Evolutionary conservation across 2,888 invertebrate species (phyloP).

Genomic region (Drosophila tanythrix): DNA sequence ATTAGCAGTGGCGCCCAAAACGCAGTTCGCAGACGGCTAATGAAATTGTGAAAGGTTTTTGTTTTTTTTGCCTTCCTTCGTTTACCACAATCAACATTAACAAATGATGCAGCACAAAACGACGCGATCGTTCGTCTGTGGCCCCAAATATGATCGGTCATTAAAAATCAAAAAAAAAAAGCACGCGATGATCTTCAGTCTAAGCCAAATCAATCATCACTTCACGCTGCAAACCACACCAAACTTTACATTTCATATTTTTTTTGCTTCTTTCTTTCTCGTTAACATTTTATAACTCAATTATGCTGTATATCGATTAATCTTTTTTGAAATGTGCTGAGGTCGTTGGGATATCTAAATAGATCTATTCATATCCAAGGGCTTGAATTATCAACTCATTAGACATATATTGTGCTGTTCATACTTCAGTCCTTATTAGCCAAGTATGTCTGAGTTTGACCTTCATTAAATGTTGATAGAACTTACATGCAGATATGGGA

Average conservation of each 20-base stretch:
- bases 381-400: not conserved
- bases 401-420: not conserved
- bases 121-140: conserved; percentile 6
- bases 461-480: not conserved
- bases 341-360: not conserved
- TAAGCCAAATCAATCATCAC: conserved; percentile 45
- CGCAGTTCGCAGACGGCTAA: conserved; percentile 40
- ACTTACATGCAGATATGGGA: not conserved
- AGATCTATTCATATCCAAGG: not conserved
- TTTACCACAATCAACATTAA: conserved; percentile 31
- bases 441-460: not conserved
- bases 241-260: not conserved
- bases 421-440: not conserved
- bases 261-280: not conserved
- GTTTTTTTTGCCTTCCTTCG: conserved; percentile 6
- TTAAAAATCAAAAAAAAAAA: conserved; percentile 33
- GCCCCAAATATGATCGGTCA: conserved; percentile 51
- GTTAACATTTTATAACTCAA: conserved; percentile 2
- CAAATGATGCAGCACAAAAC: conserved; percentile 61
- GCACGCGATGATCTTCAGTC: conserved; percentile 49
- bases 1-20: conserved; percentile 19
- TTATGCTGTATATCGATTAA: not conserved
- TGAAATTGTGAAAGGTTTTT: conserved; percentile 74
- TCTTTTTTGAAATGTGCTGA: not conserved
- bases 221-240: conserved; percentile 17